Base-by-base conservation (phyloP, 2,113 vertebrate genomes). In the Ammodytes dubius region DNA sequence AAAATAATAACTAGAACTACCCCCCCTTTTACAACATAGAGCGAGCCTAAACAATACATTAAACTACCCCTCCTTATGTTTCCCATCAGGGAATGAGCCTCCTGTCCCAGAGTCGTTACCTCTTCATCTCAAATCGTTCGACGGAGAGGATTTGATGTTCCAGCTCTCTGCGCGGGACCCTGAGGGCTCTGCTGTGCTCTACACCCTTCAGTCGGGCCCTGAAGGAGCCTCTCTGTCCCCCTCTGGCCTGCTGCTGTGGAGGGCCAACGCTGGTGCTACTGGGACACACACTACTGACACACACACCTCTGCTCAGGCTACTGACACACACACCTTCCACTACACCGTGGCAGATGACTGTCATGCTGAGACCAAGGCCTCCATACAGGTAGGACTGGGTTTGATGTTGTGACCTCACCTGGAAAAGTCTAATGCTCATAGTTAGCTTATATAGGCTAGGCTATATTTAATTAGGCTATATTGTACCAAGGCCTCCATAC, bases 241-340 rank as follows among this genome's bases (percentile, higher is more conserved):
- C 7, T 90, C 94, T 40, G 97, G 97, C 60, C 95, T 97, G 66
- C 93, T 98, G 69, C 91, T 66, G 35, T 98, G 97, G 97, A 97
- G 94, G 92, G 91, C 90, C 46, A 43, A 71, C 0, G 49, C 49
- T 27, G 27, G 27, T 27, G n/a, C 70, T 4, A 0, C 88, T 4
- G 88, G 67, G 56, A 61, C 79, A 1, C 94, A 95, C 81, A 89
- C 27, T 27, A 27, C 27, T 27, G 27, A 27, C 27, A 27, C 27
- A 27, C 27, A 27, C 27, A 27, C 27, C 27, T 27, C 27, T 2
- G 27, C 27, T 74, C 69, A 89, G 87, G n/a, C 70, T 4, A 1
- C 88, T 4, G 88, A 68, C 57, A 61, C 79, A 1, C 94, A 95
- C 81, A 89, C 70, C 52, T 94, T 98, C 83, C 87, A 73, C 7